Conservation (phyloP, 2,797 vertebrate species). For the Enteromius argenteus region DNA sequence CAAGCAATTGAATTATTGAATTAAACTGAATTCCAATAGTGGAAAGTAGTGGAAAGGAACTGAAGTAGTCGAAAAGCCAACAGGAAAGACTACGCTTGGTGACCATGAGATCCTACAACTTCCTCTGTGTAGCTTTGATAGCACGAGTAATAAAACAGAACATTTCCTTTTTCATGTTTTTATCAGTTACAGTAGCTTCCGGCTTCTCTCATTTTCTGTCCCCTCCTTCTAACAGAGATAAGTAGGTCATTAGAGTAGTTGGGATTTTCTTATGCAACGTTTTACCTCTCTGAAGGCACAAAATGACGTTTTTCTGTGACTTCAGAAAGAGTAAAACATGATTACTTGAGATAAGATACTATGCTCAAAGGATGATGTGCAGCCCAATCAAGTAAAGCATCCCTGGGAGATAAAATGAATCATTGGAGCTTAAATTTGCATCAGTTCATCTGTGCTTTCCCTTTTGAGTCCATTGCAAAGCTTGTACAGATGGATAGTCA, state of each 20-base stretch:
- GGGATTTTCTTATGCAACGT: constrained; percentile 36
- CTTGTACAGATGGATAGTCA: constrained; percentile 77
- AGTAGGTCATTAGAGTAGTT: constrained; percentile 58
- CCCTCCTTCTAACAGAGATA: constrained; percentile 54
- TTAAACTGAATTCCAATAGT: background rate
- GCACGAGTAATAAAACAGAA: constrained; percentile 58
- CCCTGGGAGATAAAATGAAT: constrained; percentile 59
- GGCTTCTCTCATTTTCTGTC: constrained; percentile 52
- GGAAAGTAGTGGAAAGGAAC: background rate
- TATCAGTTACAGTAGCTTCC: constrained; percentile 70
- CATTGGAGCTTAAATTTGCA: constrained; percentile 59
- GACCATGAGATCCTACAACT: constrained; percentile 53
- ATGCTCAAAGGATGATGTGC: background rate
- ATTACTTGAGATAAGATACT: constrained; percentile 4
- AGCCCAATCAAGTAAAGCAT: constrained; percentile 8
- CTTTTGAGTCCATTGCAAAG: constrained; percentile 69
- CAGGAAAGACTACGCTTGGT: constrained; percentile 62
- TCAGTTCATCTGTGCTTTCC: constrained; percentile 63
- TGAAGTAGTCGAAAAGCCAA: constrained; percentile 54
- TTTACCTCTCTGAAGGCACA: background rate
- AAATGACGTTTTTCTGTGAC: background rate
- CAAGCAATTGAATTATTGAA: background rate
- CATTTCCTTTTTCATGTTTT: constrained; percentile 59
- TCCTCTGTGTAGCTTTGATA: constrained; percentile 63
- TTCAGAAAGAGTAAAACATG: constrained; percentile 11